Conservation (phyloP, 2,797 vertebrate species). For the Xiphophorus birchmanni region DNA sequence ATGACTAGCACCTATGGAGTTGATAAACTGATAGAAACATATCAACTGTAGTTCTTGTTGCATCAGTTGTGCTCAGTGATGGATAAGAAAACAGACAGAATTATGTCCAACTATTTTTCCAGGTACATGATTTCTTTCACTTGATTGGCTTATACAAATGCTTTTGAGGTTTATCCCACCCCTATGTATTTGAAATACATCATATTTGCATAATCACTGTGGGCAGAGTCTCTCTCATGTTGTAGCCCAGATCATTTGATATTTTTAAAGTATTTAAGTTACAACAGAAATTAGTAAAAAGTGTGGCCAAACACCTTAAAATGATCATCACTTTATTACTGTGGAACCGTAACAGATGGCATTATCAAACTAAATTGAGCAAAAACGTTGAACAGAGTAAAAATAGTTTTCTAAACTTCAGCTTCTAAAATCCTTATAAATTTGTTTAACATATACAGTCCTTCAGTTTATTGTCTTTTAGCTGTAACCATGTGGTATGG, state of each 20-base stretch:
- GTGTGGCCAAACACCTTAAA: neutral
- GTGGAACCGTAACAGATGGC: neutral
- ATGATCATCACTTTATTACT: neutral
- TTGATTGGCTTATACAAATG: neutral
- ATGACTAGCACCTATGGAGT: no score
- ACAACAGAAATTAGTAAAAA: neutral
- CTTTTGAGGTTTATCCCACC: neutral
- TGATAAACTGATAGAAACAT: no score
- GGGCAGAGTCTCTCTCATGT: neutral
- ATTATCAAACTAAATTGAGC: neutral
- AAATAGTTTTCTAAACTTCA: neutral
- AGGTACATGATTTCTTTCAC: neutral
- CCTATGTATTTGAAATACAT: no score
- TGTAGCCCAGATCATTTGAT: neutral
- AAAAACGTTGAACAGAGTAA: neutral
- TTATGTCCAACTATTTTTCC: neutral
- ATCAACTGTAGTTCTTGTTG: neutral
- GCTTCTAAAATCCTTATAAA: neutral
- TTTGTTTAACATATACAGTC: neutral
- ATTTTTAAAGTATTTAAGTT: neutral
- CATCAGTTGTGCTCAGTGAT: neutral
- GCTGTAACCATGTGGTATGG: neutral
- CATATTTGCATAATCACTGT: no score
- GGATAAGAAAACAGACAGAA: neutral
- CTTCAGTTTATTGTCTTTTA: neutral